Evolutionary conservation across 2,113 vertebrate species (phyloP).

Genomic region (Misgurnus anguillicaudatus): DNA sequence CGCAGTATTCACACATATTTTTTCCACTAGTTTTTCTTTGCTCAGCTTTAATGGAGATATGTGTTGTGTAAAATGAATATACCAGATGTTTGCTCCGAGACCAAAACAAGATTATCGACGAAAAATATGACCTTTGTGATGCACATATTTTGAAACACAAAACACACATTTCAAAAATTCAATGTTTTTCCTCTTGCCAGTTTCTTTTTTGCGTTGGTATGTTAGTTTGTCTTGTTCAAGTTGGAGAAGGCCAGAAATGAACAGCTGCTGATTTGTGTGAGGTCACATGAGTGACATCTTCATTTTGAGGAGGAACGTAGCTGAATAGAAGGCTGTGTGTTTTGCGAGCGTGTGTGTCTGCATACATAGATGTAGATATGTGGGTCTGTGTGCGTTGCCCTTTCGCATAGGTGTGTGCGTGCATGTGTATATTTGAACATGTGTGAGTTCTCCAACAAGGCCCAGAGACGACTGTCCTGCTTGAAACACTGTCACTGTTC

Average conservation of each 20-base stretch:
- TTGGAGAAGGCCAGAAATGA: constrained; percentile 83
- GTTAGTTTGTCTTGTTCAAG: constrained; percentile 42
- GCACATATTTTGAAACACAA: neutral
- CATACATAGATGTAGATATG: constrained; percentile 15
- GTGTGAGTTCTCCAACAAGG: constrained; percentile 44
- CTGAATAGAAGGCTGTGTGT: constrained; percentile 43
- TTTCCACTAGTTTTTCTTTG: neutral
- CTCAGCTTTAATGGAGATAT: neutral
- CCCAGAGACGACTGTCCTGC: constrained; percentile 77
- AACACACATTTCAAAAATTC: neutral
- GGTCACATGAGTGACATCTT: constrained; percentile 84
- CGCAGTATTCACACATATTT: neutral
- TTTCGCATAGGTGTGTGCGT: constrained; percentile 51
- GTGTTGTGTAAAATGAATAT: neutral
- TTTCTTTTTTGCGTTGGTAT: neutral
- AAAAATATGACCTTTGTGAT: constrained; percentile 1
- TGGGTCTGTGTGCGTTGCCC: constrained; percentile 20
- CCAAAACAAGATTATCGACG: neutral
- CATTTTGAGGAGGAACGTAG: constrained; percentile 79
- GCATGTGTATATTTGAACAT: constrained; percentile 35
- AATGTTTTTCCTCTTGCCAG: neutral
- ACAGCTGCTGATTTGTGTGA: constrained; percentile 83
- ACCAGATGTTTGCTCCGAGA: constrained; percentile 11
- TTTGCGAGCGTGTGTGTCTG: constrained; percentile 32
- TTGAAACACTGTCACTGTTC: constrained; percentile 84